Base-by-base conservation (phyloP, 1,140 invertebrate genomes). In the Drosophila sturtevanti region DNA sequence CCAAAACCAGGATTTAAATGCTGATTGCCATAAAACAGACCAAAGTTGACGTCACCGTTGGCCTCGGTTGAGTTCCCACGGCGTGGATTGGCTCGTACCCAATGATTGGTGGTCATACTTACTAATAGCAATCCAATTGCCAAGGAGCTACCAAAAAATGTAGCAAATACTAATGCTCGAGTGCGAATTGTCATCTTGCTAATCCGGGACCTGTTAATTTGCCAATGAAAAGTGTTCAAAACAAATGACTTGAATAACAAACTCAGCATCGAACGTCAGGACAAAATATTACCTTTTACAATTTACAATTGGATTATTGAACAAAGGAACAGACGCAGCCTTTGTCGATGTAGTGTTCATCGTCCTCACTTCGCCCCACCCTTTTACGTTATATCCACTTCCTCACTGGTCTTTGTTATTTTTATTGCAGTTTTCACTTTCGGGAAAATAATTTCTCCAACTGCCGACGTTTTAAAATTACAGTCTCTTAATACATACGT, bases 91-190 rank as follows among this genome's bases (percentile, higher is more conserved):
- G 97, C 96, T 31, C 95, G 95, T 1, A 97, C 94, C 98, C 98
- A 99, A 79, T 97, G 95, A 77, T 97, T 96, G 0, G 97, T 98
- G 0, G 96, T 97, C 63, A 98, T 92, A 24, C 97, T 96, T 10
- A 96, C 96, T 11, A 97, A 95, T 1, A 98, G 93, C 44, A 98
- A 91, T 5, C 95, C 97, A 56, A 98, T 95, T 62, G 96, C 96
- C 55, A 97, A 91, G 86, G 97, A 95, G 63, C 96, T 96, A 5
- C 97, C 94, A 71, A 98, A 95, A 90, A 98, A 98, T 18, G 97
- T 98, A 61, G 96, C 94, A 84, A 97, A 97, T 38, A 98, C 96
- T 92, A 98, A 69, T 5, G 80, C 77, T 37, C 91, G 77, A 22
- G 86, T 91, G 61, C 85, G 85, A 58, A 92, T 73, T 51, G 81